phyloP scores from a whole-genome alignment of 2,888 invertebrate genomes.

The Mallateleia sp. region DNA sequence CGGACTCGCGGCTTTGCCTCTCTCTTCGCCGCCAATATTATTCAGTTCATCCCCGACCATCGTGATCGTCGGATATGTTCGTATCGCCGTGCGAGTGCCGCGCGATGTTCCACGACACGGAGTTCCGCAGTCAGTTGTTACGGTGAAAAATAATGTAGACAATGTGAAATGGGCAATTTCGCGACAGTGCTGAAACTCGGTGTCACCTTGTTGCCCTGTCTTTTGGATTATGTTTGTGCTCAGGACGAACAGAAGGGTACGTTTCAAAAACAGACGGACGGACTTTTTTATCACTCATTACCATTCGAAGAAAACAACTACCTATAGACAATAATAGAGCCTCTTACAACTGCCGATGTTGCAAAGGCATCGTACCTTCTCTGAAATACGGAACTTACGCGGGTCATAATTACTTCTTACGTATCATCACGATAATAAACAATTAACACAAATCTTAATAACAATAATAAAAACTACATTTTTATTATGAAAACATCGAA shows the following conservation, averaged over 20 bases:
- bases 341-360: neutral
- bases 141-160: constrained; percentile 84
- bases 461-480: neutral
- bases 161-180: constrained; percentile 87
- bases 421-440: neutral
- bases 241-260: constrained; percentile 84
- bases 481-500: constrained; percentile 5
- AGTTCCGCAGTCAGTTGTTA: constrained; percentile 69
- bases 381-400: neutral
- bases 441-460: neutral
- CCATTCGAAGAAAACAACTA: neutral
- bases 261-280: neutral
- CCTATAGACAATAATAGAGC: neutral
- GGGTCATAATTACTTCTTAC: neutral
- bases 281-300: neutral
- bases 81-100: constrained; percentile 49
- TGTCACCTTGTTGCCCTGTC: constrained; percentile 86
- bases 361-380: neutral
- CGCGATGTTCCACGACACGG: constrained; percentile 53
- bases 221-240: constrained; percentile 87
- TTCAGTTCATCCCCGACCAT: constrained; percentile 67
- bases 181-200: constrained; percentile 86
- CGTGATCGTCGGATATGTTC: constrained; percentile 65
- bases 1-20: constrained; percentile 35
- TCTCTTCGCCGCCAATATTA: constrained; percentile 53